These are phyloP conservation scores for Halcyon smyrnensis DNA, from an alignment of 2,797 vertebrate genomes.

Conservation along the genomic window DNA sequence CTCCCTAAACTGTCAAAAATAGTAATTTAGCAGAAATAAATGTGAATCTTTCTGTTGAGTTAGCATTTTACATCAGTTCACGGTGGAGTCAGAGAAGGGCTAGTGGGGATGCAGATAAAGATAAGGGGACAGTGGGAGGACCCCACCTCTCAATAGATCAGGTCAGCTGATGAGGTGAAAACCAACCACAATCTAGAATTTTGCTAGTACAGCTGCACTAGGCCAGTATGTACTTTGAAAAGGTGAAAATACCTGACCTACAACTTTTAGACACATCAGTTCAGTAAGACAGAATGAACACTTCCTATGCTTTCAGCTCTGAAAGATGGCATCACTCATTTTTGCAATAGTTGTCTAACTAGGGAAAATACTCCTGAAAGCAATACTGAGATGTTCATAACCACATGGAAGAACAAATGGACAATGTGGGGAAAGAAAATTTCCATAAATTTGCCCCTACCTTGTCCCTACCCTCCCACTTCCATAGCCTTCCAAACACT, in stretches of 20 bases:
- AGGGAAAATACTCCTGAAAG: background rate
- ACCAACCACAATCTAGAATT: background rate
- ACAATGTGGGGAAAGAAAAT: background rate
- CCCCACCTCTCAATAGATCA: background rate
- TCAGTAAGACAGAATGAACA: background rate
- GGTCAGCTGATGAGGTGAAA: background rate
- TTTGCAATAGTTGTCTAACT: background rate
- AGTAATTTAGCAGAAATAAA: conserved; percentile 7
- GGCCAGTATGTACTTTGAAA: background rate
- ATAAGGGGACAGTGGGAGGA: background rate
- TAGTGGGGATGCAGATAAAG: background rate
- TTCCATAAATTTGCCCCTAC: background rate
- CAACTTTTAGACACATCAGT: background rate
- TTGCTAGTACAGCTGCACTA: background rate
- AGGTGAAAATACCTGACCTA: background rate
- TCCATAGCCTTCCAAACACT: background rate
- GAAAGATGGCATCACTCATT: background rate
- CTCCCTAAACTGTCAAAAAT: conserved; percentile 6
- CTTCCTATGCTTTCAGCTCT: background rate
- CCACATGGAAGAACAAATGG: background rate
- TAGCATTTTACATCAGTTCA: background rate
- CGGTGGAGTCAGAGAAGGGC: background rate
- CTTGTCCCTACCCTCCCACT: background rate
- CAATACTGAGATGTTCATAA: background rate
- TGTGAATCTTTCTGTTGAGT: background rate